phyloP scores from a whole-genome alignment of 2,888 invertebrate genomes.

The Trichopoda pennipes region DNA sequence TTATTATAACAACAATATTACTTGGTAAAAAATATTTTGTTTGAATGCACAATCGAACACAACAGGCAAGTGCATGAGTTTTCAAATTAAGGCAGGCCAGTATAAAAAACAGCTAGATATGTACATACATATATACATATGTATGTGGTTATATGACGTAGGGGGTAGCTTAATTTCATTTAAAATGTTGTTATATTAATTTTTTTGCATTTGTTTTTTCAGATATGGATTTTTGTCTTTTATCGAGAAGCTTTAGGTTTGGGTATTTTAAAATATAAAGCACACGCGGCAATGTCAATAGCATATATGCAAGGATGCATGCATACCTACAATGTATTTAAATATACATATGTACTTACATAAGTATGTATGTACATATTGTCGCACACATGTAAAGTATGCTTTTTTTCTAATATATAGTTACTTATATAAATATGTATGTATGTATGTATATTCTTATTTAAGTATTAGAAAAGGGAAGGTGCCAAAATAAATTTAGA shows the following conservation, averaged over 20 bases:
- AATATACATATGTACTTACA: conserved; percentile 10
- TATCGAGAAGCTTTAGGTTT: conserved; percentile 18
- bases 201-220: background rate
- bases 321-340: too few species aligned
- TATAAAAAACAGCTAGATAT: conserved; percentile 48
- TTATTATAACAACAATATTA: conserved; percentile 1
- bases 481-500: too few species aligned
- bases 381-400: conserved; percentile 1
- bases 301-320: too few species aligned
- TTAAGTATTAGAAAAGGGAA: too few species aligned
- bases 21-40: background rate
- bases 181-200: conserved; percentile 18
- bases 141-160: conserved; percentile 20
- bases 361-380: background rate
- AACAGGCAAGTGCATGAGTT: conserved; percentile 66
- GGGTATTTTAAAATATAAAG: conserved; percentile 13
- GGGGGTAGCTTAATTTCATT: conserved; percentile 41
- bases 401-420: background rate
- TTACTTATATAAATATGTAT: too few species aligned
- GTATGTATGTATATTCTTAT: background rate
- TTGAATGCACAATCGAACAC: conserved; percentile 19
- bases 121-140: too few species aligned
- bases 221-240: background rate
- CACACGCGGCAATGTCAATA: conserved; percentile 60
- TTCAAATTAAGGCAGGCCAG: conserved; percentile 71